Evolutionary conservation across 23 tunicate species (phyloP).

Genomic region (Botrylloides violaceus): DNA sequence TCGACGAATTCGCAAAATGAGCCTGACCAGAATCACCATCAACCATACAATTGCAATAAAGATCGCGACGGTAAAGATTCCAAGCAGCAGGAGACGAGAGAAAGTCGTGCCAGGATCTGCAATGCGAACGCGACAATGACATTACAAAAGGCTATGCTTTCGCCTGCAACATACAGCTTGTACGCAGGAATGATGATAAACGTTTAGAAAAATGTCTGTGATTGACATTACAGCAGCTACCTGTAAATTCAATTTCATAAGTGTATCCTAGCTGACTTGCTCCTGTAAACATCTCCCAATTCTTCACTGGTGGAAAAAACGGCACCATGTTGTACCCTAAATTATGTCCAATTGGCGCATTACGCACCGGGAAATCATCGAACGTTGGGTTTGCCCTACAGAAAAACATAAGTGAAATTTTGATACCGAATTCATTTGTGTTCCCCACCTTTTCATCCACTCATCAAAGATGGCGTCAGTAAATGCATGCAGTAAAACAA

Average conservation of each 20-base stretch:
- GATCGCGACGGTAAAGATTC: background rate
- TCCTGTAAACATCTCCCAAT: conserved; percentile 66
- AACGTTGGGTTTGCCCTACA: conserved; percentile 44
- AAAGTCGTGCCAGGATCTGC: no score
- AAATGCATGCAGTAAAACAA: conserved; percentile 67
- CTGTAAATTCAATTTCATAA: conserved; percentile 61
- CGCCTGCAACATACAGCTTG: no score
- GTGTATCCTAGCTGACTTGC: conserved; percentile 70
- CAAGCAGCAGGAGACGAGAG: no score
- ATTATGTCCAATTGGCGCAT: conserved; percentile 88
- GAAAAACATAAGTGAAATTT: background rate
- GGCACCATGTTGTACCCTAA: conserved; percentile 86
- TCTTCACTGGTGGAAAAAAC: conserved; percentile 75
- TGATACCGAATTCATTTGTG: background rate
- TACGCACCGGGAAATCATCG: conserved; percentile 41
- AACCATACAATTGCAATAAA: background rate
- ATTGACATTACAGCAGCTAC: no score
- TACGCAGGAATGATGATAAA: no score
- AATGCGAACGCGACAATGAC: no score
- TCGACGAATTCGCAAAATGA: background rate
- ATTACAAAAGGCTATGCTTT: no score
- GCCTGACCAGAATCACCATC: background rate
- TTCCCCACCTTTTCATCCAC: conserved; percentile 70
- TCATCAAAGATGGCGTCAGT: conserved; percentile 91
- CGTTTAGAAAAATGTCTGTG: no score